phyloP scores from a whole-genome alignment of 2,113 vertebrate genomes.

The Pipa parva region DNA sequence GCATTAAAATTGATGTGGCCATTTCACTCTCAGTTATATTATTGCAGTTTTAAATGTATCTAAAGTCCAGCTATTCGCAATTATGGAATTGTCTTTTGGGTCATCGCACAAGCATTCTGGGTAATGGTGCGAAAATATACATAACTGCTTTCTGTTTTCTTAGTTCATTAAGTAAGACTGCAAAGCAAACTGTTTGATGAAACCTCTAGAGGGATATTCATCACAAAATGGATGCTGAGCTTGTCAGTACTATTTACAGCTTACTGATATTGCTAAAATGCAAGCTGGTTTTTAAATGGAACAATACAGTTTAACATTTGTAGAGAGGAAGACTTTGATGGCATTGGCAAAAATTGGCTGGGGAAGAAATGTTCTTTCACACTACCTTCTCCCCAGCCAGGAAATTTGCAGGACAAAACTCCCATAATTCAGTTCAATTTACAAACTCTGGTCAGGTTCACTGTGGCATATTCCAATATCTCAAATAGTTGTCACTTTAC shows the following conservation, averaged over 20 bases:
- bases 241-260: slow-evolving; percentile 1
- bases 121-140: slow-evolving; percentile 30
- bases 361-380: too few species aligned
- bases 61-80: slow-evolving; percentile 1
- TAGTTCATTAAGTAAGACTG: slow-evolving; percentile 25
- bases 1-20: slow-evolving; percentile 5
- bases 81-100: slow-evolving; percentile 9
- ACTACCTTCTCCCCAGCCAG: too few species aligned
- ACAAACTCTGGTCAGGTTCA: too few species aligned
- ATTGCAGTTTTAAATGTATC: neutral
- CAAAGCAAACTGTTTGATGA: neutral
- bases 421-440: too few species aligned
- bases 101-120: slow-evolving; percentile 1
- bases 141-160: slow-evolving; percentile 18
- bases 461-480: too few species aligned
- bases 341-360: too few species aligned
- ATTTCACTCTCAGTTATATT: neutral
- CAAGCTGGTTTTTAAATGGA: too few species aligned
- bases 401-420: too few species aligned
- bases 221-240: neutral
- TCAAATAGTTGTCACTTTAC: too few species aligned
- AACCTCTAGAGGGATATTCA: slow-evolving; percentile 6
- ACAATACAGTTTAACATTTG: too few species aligned
- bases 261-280: too few species aligned
- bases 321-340: too few species aligned